Conservation (phyloP, 2,888 invertebrate species). For the Muschampia plurimacula region DNA sequence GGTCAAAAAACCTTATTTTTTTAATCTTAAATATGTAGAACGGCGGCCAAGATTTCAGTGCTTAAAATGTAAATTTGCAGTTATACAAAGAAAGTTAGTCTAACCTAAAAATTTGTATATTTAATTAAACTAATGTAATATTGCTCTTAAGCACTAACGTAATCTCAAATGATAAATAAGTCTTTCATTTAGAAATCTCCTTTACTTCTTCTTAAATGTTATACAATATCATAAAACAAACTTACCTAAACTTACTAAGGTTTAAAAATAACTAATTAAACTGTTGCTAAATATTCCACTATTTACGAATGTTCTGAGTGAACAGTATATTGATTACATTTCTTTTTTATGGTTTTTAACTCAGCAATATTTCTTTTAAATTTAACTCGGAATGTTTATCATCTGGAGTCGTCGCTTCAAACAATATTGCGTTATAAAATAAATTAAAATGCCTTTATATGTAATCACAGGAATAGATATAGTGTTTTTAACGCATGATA, state of each 20-base stretch:
- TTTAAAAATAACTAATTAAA: not conserved
- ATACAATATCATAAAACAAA: not conserved
- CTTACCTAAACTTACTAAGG: not conserved
- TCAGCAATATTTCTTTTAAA: not conserved
- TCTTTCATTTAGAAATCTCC: not conserved
- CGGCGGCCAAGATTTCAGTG: not conserved
- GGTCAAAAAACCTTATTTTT: slow-evolving; percentile 19
- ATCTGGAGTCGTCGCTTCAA: not conserved
- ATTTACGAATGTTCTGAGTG: not conserved
- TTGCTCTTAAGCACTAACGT: not conserved
- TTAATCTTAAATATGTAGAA: not conserved
- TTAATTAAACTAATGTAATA: slow-evolving; percentile 6
- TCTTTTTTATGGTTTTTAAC: not conserved
- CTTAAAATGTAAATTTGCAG: not conserved
- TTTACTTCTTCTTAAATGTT: not conserved
- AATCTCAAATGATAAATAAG: slow-evolving; percentile 20
- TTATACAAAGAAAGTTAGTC: not conserved
- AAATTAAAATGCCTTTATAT: not conserved
- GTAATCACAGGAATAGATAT: not conserved
- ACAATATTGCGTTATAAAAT: not conserved
- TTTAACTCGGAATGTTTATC: not conserved
- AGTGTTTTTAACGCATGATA: not conserved
- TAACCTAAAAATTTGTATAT: not conserved
- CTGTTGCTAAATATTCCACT: not conserved
- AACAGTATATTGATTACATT: not conserved